Evolutionary conservation across 2,888 invertebrate species (phyloP), one percentile per base, ranked within the genome.

Genomic region (Sarcophaga carnaria): DNA sequence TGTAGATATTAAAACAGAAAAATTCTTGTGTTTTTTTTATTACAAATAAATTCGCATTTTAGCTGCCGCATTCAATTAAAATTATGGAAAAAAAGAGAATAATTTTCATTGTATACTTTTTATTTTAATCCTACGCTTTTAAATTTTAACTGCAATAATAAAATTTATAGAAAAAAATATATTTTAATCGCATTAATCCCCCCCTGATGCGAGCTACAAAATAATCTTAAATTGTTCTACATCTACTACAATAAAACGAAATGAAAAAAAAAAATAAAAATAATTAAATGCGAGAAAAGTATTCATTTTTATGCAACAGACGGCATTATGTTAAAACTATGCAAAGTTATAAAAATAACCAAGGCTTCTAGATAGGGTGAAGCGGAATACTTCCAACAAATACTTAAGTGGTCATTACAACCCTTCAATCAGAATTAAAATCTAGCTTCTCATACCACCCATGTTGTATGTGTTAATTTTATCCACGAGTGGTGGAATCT

Each of bases 91-190:
- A n/a, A 54, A n/a, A 62, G 10, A 63, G 8, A 54, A 62, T 70
- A 54, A n/a, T 71, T 71, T 4, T 11, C 14, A 67, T 74, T 67
- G 62, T 49, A 67, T 74, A 25, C 60, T 22, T 49, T 62, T 25
- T 49, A 14, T n/a, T 37, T 63, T 45, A 74, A 67, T 80, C 67
- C 60, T 49, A 5, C 4, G 27, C 66, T 47, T 80, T 37, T 74
- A 67, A 79, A 69, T 62, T 69, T 62, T 60, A 81, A 75, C 67
- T 63, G 74, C 75, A 84, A 66, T 20, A 66, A 66, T 84, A 59
- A 84, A 84, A 84, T 79, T 64, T 59, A 80, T 84, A 0, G 37
- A 37, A 37, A 37, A 80, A 83, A 75, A 84, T 80, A 71, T 62
- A 71, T 71, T 78, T 72, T 74, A 71, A 75, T 70, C 67, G 12